phyloP scores from a whole-genome alignment of 1,140 invertebrate species.

The Caerostris extrusa region DNA sequence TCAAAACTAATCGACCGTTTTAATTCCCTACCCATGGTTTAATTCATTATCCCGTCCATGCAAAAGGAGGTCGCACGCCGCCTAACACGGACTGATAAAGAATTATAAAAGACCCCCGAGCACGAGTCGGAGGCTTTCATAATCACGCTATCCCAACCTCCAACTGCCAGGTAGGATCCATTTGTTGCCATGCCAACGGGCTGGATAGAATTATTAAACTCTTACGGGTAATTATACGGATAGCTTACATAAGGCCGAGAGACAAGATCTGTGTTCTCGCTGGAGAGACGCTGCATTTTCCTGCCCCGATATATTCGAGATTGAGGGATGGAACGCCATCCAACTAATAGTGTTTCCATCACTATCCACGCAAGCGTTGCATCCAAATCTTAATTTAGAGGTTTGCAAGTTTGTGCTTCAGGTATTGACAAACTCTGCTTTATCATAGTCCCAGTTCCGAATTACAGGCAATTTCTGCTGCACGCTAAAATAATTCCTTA shows the following conservation, averaged over 20 bases:
- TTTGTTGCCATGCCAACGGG: slow-evolving; percentile 70
- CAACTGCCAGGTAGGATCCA: slow-evolving; percentile 69
- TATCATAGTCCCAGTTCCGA: too few species aligned
- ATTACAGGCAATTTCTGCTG: too few species aligned
- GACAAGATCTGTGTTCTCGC: slow-evolving; percentile 58
- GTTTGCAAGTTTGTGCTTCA: not conserved
- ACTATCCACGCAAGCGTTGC: not conserved
- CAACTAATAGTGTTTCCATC: slow-evolving; percentile 23
- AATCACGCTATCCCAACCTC: slow-evolving; percentile 59
- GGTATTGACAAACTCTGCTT: not conserved
- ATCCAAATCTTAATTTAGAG: slow-evolving; percentile 2
- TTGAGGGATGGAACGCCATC: not conserved
- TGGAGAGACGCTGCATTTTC: not conserved
- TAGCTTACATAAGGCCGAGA: slow-evolving; percentile 60
- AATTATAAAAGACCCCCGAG: slow-evolving; percentile 62
- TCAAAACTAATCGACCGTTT: slow-evolving; percentile 72
- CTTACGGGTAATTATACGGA: slow-evolving; percentile 74
- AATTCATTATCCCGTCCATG: slow-evolving; percentile 64
- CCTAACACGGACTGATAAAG: slow-evolving; percentile 61
- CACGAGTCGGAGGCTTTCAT: slow-evolving; percentile 61
- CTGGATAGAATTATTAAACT: slow-evolving; percentile 74
- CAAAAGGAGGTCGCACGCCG: not conserved
- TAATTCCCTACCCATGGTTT: slow-evolving; percentile 53
- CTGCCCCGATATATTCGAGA: not conserved
- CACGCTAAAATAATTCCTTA: too few species aligned